Evolutionary conservation across 2,888 invertebrate species (phyloP).

Genomic region (Mythimna impura): DNA sequence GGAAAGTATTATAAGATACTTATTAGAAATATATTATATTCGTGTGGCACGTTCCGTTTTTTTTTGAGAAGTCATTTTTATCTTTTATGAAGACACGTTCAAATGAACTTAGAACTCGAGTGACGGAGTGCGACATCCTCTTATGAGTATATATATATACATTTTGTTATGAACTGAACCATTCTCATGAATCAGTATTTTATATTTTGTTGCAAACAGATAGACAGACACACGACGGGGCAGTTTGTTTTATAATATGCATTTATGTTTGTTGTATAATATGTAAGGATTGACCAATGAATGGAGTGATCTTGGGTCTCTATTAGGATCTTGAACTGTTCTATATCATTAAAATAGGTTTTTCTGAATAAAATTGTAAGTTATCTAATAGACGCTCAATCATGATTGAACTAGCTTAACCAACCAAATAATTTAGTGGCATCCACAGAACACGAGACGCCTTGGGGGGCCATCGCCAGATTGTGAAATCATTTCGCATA

Average conservation of each 20-base stretch:
- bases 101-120: slow-evolving; percentile 6
- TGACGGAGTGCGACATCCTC: not conserved
- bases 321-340: not conserved
- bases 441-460: not conserved
- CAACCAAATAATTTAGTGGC: not conserved
- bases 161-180: not conserved
- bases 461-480: too few relatives aligned
- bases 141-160: not conserved
- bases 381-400: not conserved
- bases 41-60: slow-evolving; percentile 32
- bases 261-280: too few relatives aligned
- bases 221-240: too few relatives aligned
- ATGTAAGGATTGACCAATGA: too few relatives aligned
- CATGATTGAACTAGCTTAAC: not conserved
- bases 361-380: not conserved
- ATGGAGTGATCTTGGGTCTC: not conserved
- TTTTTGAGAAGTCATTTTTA: slow-evolving; percentile 8
- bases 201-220: too few relatives aligned
- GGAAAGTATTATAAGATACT: slow-evolving; percentile 33
- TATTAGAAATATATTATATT: slow-evolving; percentile 44
- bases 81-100: not conserved
- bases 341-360: not conserved
- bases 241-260: too few relatives aligned
- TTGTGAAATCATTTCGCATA: too few relatives aligned
- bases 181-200: too few relatives aligned